These are phyloP conservation scores for Sebastes taczanowskii DNA, from an alignment of 2,797 vertebrate species.

Conservation along the genomic window DNA sequence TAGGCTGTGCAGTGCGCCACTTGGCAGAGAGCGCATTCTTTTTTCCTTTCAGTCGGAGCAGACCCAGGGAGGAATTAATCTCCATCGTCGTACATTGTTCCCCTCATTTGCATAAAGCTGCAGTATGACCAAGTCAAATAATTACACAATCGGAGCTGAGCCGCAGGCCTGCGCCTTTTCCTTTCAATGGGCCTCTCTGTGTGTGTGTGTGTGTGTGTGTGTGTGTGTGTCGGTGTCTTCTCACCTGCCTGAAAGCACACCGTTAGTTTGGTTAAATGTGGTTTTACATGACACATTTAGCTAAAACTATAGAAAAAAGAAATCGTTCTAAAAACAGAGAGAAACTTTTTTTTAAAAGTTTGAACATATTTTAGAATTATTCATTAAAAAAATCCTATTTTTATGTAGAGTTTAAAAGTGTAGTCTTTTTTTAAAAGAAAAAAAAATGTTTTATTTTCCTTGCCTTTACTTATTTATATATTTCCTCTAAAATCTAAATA, in stretches of 20 bases:
- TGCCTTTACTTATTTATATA: background rate
- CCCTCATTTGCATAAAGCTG: slow-evolving; percentile 95
- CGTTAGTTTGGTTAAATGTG: slow-evolving; percentile 52
- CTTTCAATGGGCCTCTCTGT: slow-evolving; percentile 70
- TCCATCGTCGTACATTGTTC: slow-evolving; percentile 88
- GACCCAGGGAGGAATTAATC: slow-evolving; percentile 84
- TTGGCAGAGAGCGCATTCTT: slow-evolving; percentile 74
- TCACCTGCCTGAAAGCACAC: slow-evolving; percentile 72
- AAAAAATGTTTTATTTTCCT: no score
- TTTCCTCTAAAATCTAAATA: background rate
- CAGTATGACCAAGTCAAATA: slow-evolving; percentile 92
- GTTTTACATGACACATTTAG: slow-evolving; percentile 4
- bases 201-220: slow-evolving; percentile 34
- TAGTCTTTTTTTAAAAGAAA: no score
- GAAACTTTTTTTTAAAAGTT: background rate
- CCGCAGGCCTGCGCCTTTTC: slow-evolving; percentile 74
- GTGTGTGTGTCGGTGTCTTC: slow-evolving; percentile 37
- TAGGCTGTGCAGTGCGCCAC: slow-evolving; percentile 68
- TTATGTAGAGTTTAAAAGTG: background rate
- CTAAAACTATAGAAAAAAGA: background rate
- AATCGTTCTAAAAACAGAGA: background rate
- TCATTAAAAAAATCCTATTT: background rate
- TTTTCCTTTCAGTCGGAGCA: slow-evolving; percentile 66
- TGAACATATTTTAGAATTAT: background rate
- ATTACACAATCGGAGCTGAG: slow-evolving; percentile 85